These are phyloP conservation scores for Philaenus spumarius DNA, from an alignment of 1,140 invertebrate genomes.

Conservation along the genomic window DNA sequence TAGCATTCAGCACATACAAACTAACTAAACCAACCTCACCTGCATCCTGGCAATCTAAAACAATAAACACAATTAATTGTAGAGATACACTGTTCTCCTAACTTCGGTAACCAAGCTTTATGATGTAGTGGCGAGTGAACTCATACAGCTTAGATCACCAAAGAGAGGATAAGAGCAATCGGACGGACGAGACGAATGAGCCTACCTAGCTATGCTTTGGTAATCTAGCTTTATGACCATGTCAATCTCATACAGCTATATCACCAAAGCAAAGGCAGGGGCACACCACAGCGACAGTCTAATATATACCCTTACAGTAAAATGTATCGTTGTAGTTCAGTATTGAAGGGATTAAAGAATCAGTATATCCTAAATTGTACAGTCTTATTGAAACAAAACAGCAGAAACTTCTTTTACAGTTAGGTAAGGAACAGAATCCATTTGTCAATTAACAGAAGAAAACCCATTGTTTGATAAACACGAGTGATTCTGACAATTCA, in stretches of 20 bases:
- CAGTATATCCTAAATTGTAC: too few species aligned
- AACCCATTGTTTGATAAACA: too few species aligned
- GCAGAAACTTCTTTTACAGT: too few species aligned
- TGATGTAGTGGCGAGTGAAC: slow-evolving; percentile 50
- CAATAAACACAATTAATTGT: background rate
- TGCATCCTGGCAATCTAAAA: background rate
- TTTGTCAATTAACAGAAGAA: too few species aligned
- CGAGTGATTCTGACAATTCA: too few species aligned
- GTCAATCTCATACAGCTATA: slow-evolving; percentile 44
- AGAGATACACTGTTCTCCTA: slow-evolving; percentile 45
- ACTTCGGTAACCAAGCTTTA: slow-evolving; percentile 96
- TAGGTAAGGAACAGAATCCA: too few species aligned
- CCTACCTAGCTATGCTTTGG: slow-evolving; percentile 44
- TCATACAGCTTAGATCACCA: slow-evolving; percentile 96
- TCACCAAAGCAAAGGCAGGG: slow-evolving; percentile 41
- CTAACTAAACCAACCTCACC: background rate
- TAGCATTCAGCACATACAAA: too few species aligned
- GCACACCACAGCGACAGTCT: background rate
- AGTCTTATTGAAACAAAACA: too few species aligned
- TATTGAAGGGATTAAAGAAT: too few species aligned
- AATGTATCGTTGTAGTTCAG: too few species aligned
- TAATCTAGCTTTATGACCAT: slow-evolving; percentile 52
- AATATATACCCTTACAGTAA: too few species aligned
- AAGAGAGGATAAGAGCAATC: slow-evolving; percentile 54
- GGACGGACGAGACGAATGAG: background rate